Conservation (phyloP, 2,888 invertebrate genomes). For the Adelognathus sp. region DNA sequence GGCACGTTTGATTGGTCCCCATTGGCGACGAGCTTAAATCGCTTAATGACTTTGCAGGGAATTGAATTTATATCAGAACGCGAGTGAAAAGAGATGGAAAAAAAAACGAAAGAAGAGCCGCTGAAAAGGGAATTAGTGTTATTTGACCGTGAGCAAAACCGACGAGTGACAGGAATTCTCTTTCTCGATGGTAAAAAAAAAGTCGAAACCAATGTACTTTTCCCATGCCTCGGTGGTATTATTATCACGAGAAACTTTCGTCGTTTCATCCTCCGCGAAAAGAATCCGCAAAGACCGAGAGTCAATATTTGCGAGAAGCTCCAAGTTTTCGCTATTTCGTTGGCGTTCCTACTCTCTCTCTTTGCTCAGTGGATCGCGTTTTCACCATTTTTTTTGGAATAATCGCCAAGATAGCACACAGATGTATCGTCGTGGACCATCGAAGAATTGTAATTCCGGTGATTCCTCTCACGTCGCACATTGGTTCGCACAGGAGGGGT, state of each 20-base stretch:
- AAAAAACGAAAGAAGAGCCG: background rate
- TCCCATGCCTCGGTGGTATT: background rate
- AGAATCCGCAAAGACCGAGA: background rate
- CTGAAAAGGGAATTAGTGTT: background rate
- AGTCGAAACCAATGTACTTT: background rate
- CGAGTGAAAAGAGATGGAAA: no score
- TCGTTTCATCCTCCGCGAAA: background rate
- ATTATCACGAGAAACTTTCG: background rate
- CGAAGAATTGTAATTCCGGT: slow-evolving; percentile 57
- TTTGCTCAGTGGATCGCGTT: slow-evolving; percentile 45
- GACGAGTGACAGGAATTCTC: background rate
- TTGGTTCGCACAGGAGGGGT: no score
- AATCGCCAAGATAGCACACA: slow-evolving; percentile 1
- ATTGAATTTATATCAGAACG: slow-evolving; percentile 19
- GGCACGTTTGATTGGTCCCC: slow-evolving; percentile 58
- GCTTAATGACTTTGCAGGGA: slow-evolving; percentile 57
- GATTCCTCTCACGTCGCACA: slow-evolving; percentile 9
- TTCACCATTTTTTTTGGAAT: slow-evolving; percentile 36
- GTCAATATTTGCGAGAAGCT: slow-evolving; percentile 29
- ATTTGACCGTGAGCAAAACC: background rate
- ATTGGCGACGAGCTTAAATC: slow-evolving; percentile 60
- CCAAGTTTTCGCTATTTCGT: slow-evolving; percentile 5
- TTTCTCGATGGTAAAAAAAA: background rate
- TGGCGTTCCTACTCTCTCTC: slow-evolving; percentile 1
- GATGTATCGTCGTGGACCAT: slow-evolving; percentile 29